Conservation (phyloP, 2,113 vertebrate genomes). For the Loxodonta africana region DNA sequence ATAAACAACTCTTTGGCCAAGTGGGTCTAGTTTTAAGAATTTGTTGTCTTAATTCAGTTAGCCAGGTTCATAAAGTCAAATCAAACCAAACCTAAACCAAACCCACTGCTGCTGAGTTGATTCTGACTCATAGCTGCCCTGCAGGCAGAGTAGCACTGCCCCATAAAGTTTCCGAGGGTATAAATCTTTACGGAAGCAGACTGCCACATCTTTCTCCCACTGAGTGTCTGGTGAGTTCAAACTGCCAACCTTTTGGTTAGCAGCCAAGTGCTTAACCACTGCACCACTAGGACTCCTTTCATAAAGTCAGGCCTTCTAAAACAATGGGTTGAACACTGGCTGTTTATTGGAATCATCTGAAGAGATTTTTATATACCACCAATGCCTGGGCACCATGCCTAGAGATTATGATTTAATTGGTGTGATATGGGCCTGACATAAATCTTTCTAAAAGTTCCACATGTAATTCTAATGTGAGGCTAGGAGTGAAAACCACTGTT, state of each 20-base stretch:
- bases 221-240: too few relatives aligned
- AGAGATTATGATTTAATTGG: not conserved
- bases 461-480: not conserved
- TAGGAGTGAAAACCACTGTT: not conserved
- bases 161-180: too few relatives aligned
- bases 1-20: not conserved
- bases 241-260: too few relatives aligned
- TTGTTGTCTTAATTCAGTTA: conserved; percentile 44
- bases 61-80: not conserved
- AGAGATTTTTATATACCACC: not conserved
- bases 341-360: not conserved
- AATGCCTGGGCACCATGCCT: not conserved
- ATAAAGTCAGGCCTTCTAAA: not conserved
- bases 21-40: not conserved
- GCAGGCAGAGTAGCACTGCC: too few relatives aligned
- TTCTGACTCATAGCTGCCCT: too few relatives aligned
- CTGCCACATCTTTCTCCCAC: too few relatives aligned
- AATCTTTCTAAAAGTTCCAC: not conserved
- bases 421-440: not conserved
- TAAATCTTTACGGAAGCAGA: too few relatives aligned
- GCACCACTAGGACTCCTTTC: not conserved
- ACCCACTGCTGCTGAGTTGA: too few relatives aligned
- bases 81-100: too few relatives aligned
- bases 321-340: not conserved
- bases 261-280: too few relatives aligned